Percentiles rank a stretch among this genome's conserved stretches.
Conservation (phyloP, 2,888 invertebrate genomes). For the Pocota personata region DNA sequence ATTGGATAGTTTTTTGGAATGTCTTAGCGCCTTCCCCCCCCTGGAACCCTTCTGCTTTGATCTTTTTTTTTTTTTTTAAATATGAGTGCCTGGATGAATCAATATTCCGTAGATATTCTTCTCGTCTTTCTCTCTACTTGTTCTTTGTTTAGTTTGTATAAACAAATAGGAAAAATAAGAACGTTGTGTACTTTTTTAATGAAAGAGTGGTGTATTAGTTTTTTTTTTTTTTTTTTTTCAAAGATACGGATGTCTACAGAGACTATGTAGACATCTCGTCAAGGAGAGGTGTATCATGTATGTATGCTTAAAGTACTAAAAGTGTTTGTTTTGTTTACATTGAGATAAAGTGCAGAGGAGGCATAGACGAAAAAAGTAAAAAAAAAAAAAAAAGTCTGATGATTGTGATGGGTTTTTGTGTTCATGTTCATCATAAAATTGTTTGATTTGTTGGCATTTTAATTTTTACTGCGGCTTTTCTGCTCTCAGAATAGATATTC, state of each 20-base stretch:
- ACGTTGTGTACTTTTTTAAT: slow-evolving; percentile 60
- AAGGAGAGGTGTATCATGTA: slow-evolving; percentile 34
- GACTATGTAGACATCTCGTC: slow-evolving; percentile 38
- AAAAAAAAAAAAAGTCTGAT: slow-evolving; percentile 37
- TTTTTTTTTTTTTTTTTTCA: slow-evolving; percentile 31
- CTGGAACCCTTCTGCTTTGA: slow-evolving; percentile 39
- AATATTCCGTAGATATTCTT: not conserved
- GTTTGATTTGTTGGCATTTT: slow-evolving; percentile 56
- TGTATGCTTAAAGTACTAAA: slow-evolving; percentile 66
- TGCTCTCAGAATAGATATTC: not conserved
- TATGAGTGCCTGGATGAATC: slow-evolving; percentile 38
- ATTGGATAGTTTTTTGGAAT: slow-evolving; percentile 26
- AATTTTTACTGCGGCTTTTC: slow-evolving; percentile 21
- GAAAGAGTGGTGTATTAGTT: slow-evolving; percentile 60
- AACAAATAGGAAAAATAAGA: slow-evolving; percentile 29
- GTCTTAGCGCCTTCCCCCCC: slow-evolving; percentile 39
- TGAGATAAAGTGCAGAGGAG: slow-evolving; percentile 63
- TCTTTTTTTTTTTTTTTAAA: slow-evolving; percentile 30
- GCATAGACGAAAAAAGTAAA: slow-evolving; percentile 3
- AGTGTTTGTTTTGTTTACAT: slow-evolving; percentile 70
- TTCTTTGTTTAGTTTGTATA: slow-evolving; percentile 54
- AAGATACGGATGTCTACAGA: slow-evolving; percentile 37
- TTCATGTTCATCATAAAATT: slow-evolving; percentile 65
- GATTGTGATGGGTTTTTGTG: slow-evolving; percentile 40
- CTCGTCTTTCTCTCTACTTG: not conserved